Evolutionary conservation across 2,888 invertebrate species (phyloP), one percentile per base, ranked within the genome.

Genomic region (Arge pagana): DNA sequence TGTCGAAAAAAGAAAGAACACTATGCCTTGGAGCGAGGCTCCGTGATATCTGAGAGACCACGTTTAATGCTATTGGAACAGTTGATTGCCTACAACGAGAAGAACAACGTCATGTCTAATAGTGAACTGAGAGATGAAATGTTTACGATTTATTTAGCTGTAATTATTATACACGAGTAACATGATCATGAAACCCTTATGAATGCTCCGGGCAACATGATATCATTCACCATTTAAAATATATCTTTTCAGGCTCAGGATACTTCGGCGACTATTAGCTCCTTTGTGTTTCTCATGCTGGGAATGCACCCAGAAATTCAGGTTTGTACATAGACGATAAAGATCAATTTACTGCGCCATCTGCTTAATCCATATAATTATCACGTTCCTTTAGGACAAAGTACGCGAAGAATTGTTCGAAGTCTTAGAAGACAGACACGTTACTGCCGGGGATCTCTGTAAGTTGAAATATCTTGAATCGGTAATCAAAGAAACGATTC

Each of bases 81-180:
- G 40, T 41, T 63, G 13, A 40, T 64, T 5, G 39, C 48, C 4
- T 37, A 54, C 5, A 54, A 59, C 7, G 49, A 57, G 8, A 45
- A 21, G 3, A 53, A 24, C 7, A 40, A 57, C 43, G 15, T 55
- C 28, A 43, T 64, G 50, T 40, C 26, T 5, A 52, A 61, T 10
- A 45, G 39, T 8, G 55, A 62, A 24, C 42, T 65, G 3, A 57
- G 54, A 48, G 60, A 62, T 35, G 57, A 64, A 53, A 55, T 55
- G n/a, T 63, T 61, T 41, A 63, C 64, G 1, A 0, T 64, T 4
- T 63, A 61, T 30, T 60, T 60, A 3, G 64, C 64, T 4, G 64
- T 62, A 56, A 56, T n/a, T 1, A 16, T n/a, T n/a, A n/a, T n/a
- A n/a, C n/a, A n/a, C n/a, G n/a, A n/a, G n/a, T n/a, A n/a, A n/a